Percentiles rank a stretch among this genome's conserved stretches.
Conservation (phyloP, 2,113 vertebrate species). For the Sphyrna mokarran region DNA sequence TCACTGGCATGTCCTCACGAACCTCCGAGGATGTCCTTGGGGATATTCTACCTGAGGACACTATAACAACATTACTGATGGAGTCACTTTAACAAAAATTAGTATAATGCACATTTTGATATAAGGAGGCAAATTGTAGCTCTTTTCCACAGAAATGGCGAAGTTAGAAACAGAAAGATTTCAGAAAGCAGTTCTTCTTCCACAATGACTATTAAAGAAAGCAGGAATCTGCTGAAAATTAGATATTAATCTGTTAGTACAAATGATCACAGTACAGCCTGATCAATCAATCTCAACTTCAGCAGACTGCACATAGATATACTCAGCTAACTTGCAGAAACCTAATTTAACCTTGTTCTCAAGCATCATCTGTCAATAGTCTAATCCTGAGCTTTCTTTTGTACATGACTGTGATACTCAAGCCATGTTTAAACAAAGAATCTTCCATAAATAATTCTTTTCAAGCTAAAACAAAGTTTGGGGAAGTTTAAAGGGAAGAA, state of each 20-base stretch:
- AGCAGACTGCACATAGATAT: neutral
- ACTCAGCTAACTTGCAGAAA: neutral
- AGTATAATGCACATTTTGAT: neutral
- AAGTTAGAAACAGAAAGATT: neutral
- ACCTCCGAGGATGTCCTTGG: neutral
- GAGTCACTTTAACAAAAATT: neutral
- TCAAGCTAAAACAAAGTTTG: neutral
- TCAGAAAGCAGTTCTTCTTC: neutral
- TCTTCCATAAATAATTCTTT: neutral
- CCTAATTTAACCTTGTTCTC: neutral
- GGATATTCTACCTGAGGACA: neutral
- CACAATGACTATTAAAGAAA: neutral
- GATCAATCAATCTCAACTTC: neutral
- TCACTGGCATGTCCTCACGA: neutral
- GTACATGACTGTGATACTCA: neutral
- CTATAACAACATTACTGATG: neutral
- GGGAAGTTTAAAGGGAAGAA: neutral
- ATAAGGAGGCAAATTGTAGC: neutral
- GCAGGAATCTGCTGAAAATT: neutral
- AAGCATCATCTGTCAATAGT: neutral
- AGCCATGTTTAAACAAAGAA: neutral
- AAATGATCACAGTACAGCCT: neutral
- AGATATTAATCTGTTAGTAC: neutral
- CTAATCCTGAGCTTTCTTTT: neutral
- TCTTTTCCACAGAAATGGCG: neutral